Evolutionary conservation across 2,888 invertebrate species (phyloP).

Genomic region (Himalopsyche anomala): DNA sequence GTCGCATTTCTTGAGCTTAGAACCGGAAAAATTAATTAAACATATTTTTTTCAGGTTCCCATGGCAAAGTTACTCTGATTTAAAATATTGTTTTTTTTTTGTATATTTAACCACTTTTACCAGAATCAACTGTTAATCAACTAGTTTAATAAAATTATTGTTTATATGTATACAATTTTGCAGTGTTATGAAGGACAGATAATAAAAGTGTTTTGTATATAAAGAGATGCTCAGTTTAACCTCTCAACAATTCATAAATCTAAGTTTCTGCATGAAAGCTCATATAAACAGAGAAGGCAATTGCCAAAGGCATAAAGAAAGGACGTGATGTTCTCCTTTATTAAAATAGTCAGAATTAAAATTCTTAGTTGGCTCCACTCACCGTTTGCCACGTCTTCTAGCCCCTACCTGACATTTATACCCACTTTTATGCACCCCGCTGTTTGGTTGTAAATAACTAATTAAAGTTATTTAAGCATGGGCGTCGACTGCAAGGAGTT

Average conservation of each 20-base stretch:
- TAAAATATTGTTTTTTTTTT: too few species aligned
- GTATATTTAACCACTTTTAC: too few species aligned
- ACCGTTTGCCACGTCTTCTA: conserved; percentile 19
- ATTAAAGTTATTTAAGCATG: conserved; percentile 29
- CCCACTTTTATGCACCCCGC: conserved; percentile 18
- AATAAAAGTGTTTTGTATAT: too few species aligned
- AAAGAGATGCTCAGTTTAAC: too few species aligned
- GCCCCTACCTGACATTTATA: conserved; percentile 38
- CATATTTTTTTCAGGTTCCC: too few species aligned
- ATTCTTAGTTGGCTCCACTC: conserved; percentile 53
- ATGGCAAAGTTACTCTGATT: too few species aligned
- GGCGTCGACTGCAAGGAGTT: conserved; percentile 6
- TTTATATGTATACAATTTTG: too few species aligned
- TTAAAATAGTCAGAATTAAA: conserved; percentile 61
- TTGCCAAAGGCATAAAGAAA: conserved; percentile 46
- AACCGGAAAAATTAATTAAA: too few species aligned
- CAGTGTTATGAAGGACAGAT: too few species aligned
- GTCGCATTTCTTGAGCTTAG: too few species aligned
- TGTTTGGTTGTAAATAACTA: conserved; percentile 34
- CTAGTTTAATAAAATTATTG: too few species aligned
- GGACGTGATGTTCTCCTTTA: conserved; percentile 59
- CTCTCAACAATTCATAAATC: background rate
- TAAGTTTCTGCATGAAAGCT: conserved; percentile 15
- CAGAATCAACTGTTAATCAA: too few species aligned
- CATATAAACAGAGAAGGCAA: conserved; percentile 16